Evolutionary conservation across 92 coral and sea anemone genomes (phyloP).

Genomic region (Anthopleura xanthogrammica): DNA sequence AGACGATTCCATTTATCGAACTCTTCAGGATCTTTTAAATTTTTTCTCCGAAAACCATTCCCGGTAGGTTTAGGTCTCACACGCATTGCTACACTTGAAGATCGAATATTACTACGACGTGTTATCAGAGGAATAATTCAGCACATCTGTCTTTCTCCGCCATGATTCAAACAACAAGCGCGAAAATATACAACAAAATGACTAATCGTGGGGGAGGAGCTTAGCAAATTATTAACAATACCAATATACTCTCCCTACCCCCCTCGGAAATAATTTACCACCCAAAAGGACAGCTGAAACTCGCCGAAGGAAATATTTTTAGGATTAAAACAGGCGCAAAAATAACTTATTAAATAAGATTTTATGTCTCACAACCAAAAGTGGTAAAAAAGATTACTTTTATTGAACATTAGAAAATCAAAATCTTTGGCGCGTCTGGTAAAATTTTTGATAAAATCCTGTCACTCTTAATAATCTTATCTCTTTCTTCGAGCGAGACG

Average conservation of each 20-base stretch:
- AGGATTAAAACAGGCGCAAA: background rate
- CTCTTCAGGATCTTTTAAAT: constrained; percentile 14
- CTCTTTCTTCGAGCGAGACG: background rate
- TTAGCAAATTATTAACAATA: constrained; percentile 15
- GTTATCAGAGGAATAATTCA: background rate
- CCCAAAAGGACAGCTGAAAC: background rate
- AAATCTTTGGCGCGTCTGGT: background rate
- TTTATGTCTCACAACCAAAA: background rate
- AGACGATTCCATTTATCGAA: background rate
- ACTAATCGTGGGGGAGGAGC: constrained; percentile 41
- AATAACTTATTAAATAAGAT: background rate
- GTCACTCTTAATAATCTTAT: background rate
- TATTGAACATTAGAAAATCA: background rate
- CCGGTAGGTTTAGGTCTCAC: constrained; percentile 24
- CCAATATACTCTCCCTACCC: constrained; percentile 5
- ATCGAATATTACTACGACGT: background rate
- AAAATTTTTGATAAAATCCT: background rate
- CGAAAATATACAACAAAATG: constrained; percentile 34
- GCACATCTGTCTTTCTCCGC: background rate
- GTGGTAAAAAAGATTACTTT: background rate
- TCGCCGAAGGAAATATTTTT: background rate
- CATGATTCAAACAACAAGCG: constrained; percentile 36
- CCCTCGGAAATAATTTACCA: background rate
- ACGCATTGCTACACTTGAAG: constrained; percentile 5
- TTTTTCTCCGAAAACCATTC: constrained; percentile 20